These are phyloP conservation scores for Brachynemurus nebulosus DNA, from an alignment of 2,888 invertebrate genomes.

Conservation along the genomic window DNA sequence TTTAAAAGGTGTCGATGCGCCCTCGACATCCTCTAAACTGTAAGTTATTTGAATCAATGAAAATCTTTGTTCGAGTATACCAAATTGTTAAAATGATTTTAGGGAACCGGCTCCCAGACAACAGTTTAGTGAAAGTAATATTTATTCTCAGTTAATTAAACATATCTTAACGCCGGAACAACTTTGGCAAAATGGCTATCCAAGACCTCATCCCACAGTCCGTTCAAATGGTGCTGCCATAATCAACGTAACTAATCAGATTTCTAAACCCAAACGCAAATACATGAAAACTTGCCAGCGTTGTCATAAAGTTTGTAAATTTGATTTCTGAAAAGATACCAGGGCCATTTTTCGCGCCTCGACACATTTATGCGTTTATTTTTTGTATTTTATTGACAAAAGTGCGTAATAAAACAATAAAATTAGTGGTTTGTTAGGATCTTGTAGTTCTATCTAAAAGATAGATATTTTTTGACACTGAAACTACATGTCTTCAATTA, in stretches of 20 bases:
- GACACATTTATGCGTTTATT: no score
- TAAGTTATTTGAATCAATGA: background rate
- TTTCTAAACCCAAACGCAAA: slow-evolving; percentile 31
- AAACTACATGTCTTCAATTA: no score
- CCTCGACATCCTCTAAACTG: background rate
- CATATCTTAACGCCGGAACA: slow-evolving; percentile 65
- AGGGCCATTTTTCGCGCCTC: no score
- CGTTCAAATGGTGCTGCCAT: slow-evolving; percentile 38
- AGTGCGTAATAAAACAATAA: no score
- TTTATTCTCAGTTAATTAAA: slow-evolving; percentile 47
- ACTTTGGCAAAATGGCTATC: slow-evolving; percentile 68
- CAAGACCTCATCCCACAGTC: slow-evolving; percentile 45
- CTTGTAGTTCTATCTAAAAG: no score
- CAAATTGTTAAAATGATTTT: background rate
- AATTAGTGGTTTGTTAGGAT: no score
- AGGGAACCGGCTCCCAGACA: background rate
- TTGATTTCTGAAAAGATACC: background rate
- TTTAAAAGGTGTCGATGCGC: background rate
- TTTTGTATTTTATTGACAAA: no score
- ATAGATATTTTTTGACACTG: no score
- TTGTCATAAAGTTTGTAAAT: slow-evolving; percentile 46
- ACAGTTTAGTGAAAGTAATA: background rate
- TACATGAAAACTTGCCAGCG: slow-evolving; percentile 56
- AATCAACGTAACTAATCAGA: slow-evolving; percentile 31
- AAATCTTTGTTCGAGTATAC: background rate